These are phyloP conservation scores for Drosophila sturtevanti DNA, from an alignment of 1,140 invertebrate genomes.

Conservation along the genomic window DNA sequence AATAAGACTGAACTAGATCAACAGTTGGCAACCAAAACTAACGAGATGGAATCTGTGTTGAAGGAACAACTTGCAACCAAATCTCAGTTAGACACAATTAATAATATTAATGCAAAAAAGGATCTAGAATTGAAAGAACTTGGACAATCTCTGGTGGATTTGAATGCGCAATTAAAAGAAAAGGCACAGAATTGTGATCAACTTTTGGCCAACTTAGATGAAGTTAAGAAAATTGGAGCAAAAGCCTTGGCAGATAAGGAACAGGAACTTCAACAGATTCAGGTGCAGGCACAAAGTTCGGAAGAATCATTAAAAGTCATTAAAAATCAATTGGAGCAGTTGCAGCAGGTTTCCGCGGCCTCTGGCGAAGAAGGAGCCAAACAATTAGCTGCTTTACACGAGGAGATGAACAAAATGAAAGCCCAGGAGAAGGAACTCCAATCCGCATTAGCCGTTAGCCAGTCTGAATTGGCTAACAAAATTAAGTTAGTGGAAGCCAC, in stretches of 20 bases:
- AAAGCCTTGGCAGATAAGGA: conserved; percentile 14
- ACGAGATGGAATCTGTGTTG: conserved; percentile 18
- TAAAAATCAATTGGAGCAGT: conserved; percentile 47
- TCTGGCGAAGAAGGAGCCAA: conserved; percentile 39
- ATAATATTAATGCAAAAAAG: conserved; percentile 4
- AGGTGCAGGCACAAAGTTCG: neutral
- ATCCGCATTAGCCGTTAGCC: conserved; percentile 2
- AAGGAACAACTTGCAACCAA: conserved; percentile 17
- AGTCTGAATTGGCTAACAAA: conserved; percentile 39
- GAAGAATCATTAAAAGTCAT: conserved; percentile 21
- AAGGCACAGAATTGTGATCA: neutral
- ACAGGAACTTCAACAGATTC: conserved; percentile 4
- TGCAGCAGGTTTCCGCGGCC: conserved; percentile 37
- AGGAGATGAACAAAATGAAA: conserved; percentile 31
- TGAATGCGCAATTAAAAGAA: conserved; percentile 36
- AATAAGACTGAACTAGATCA: conserved; percentile 12
- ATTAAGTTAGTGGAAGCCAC: conserved; percentile 37
- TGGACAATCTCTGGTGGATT: conserved; percentile 10
- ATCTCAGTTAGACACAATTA: neutral
- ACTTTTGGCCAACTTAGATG: neutral
- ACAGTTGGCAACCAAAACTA: conserved; percentile 18
- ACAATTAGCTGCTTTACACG: conserved; percentile 38
- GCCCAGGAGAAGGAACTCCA: conserved; percentile 9
- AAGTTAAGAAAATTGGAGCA: conserved; percentile 7
- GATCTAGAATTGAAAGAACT: conserved; percentile 9